phyloP scores from a whole-genome alignment of 2,797 vertebrate genomes.

The Coluber constrictor region DNA sequence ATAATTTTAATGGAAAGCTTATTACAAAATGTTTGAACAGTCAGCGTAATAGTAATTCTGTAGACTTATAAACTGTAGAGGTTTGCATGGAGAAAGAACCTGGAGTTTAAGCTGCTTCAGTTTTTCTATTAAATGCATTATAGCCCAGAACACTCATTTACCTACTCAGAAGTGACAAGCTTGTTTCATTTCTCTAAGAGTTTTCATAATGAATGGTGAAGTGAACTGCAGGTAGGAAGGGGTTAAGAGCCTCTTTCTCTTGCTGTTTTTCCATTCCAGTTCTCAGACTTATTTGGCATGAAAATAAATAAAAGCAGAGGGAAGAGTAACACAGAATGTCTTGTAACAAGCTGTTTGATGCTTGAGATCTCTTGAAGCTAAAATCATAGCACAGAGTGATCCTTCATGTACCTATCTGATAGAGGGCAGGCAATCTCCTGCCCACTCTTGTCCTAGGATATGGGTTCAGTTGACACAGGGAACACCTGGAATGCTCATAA shows the following conservation, averaged over 20 bases:
- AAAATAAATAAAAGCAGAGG: not conserved
- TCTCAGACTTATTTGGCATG: not conserved
- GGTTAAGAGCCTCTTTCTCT: not conserved
- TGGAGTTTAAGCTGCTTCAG: not conserved
- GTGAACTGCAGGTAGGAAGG: not conserved
- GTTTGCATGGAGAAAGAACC: not conserved
- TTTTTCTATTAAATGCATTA: not conserved
- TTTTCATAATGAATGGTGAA: not conserved
- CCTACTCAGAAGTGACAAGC: not conserved
- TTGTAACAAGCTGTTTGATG: not conserved
- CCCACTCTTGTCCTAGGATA: not conserved
- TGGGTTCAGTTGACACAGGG: not conserved
- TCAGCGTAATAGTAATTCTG: not conserved
- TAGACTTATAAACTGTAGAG: not conserved
- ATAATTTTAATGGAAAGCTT: not conserved
- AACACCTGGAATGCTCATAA: not conserved
- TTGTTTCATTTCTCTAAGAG: not conserved
- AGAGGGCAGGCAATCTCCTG: not conserved
- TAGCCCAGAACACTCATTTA: not conserved
- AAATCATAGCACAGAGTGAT: too few relatives aligned
- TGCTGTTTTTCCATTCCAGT: not conserved
- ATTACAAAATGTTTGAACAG: not conserved
- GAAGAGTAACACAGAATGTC: not conserved
- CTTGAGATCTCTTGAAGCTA: not conserved
- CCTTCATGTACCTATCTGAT: not conserved